Base-by-base conservation (phyloP, 1,140 invertebrate genomes). In the Drosophila orena region DNA sequence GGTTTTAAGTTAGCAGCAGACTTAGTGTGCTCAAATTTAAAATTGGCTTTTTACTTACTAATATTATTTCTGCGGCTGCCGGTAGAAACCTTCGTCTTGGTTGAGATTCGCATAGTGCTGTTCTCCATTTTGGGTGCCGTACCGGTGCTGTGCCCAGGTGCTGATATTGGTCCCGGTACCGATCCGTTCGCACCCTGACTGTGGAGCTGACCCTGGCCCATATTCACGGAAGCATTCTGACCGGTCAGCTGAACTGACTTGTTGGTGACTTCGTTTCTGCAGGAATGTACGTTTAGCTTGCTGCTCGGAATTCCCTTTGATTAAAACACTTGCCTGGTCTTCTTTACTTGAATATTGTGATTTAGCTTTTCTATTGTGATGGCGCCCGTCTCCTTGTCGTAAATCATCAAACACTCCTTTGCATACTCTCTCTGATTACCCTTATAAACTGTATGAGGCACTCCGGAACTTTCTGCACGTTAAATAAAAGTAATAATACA, bases 391-490 rank as follows among this genome's bases (percentile, higher is more conserved):
- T 94, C 93, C 92, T 96, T 95, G 93, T 99, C 97, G 74, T 98
- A 97, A 55, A 99, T 98, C 10, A 99, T 94, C 44, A 99, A 97
- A 94, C 98, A 99, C 94, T 99, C 98, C 94, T 98, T 95, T 97
- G 95, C 94, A 92, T 97, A 97, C 42, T 97, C 97, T 90, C 96
- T 95, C 90, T 98, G 96, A 85, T 97, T 97, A 46, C 98, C 98
- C 93, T 98, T 98, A 92, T 98, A 99, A 54, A 99, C 96, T 68
- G 97, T 98, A 79, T 98, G 96, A 55, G 96, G 95, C 37, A 96
- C 96, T 35, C 97, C 97, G 70, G 97, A 96, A 65, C 97, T 97
- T 83, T 89, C 91, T 92, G 81, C 1, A 90, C 71, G 6, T 17
- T 46, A 46, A 53, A 22, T 10, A 38, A 4, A 20, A 59, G 12